A percentile compares a stretch with the other conserved stretches of the same genome.
These are phyloP conservation scores for Chelonus formosanus DNA, from an alignment of 2,888 invertebrate species.

Conservation along the genomic window DNA sequence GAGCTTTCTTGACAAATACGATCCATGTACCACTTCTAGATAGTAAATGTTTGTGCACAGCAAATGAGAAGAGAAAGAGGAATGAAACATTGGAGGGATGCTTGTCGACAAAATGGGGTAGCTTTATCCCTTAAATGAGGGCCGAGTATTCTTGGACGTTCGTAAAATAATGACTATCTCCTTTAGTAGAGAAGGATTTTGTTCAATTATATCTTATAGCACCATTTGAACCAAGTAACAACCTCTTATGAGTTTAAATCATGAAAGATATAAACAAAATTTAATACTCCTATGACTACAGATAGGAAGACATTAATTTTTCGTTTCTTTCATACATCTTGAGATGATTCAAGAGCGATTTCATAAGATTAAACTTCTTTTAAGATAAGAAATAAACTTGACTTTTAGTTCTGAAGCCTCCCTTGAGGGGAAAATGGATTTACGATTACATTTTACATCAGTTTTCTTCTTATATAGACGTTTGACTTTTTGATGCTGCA, in stretches of 20 bases:
- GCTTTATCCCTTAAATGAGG: constrained; percentile 49
- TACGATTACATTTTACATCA: constrained; percentile 14
- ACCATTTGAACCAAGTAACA: constrained; percentile 47
- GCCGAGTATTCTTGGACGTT: constrained; percentile 36
- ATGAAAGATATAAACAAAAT: neutral
- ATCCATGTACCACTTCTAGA: constrained; percentile 52
- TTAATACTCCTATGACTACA: neutral
- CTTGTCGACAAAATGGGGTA: constrained; percentile 32
- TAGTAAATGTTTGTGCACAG: constrained; percentile 22
- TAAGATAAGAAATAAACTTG: constrained; percentile 16
- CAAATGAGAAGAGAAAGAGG: constrained; percentile 27
- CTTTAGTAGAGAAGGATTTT: constrained; percentile 55
- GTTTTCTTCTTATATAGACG: too few species aligned
- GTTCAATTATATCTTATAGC: constrained; percentile 59
- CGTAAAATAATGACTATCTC: constrained; percentile 48
- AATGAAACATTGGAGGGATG: constrained; percentile 32
- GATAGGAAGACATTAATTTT: neutral
- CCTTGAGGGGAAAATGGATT: constrained; percentile 15
- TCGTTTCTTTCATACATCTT: too few species aligned
- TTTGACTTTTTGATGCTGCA: too few species aligned
- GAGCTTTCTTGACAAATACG: constrained; percentile 55
- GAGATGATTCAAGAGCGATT: neutral
- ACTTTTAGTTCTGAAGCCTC: constrained; percentile 1
- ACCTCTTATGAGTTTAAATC: constrained; percentile 15
- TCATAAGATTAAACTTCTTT: constrained; percentile 5